phyloP scores from a whole-genome alignment of 2,113 vertebrate species.

The Hydrolagus affinis region DNA sequence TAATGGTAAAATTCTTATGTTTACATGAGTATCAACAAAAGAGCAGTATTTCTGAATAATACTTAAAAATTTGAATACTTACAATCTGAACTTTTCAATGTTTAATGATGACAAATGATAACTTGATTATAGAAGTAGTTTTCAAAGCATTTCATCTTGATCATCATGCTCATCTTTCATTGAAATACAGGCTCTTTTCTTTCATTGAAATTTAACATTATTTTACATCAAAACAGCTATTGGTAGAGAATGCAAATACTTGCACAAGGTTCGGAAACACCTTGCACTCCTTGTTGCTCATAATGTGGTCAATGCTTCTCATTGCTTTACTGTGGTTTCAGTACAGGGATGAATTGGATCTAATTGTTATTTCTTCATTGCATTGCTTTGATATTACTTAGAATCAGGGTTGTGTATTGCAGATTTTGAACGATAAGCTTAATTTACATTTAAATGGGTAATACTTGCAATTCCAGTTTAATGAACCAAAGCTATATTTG shows the following conservation, averaged over 20 bases:
- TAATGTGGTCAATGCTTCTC: not conserved
- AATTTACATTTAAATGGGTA: not conserved
- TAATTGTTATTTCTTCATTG: not conserved
- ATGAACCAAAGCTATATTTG: not conserved
- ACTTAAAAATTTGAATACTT: not conserved
- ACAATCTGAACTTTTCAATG: not conserved
- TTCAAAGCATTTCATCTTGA: not conserved
- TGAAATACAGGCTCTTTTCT: not conserved
- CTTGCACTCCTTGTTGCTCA: not conserved
- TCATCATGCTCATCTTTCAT: not conserved
- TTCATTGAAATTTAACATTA: not conserved
- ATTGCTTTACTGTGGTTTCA: not conserved
- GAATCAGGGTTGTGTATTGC: not conserved
- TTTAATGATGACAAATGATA: not conserved
- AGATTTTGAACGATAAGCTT: not conserved
- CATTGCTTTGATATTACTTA: not conserved
- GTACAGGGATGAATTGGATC: not conserved
- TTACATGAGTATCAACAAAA: conserved; percentile 20
- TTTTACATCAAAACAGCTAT: not conserved
- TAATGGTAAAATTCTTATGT: not conserved
- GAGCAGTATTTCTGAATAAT: conserved; percentile 28
- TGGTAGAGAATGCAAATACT: not conserved
- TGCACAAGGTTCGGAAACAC: not conserved
- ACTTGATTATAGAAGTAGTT: conserved; percentile 8
- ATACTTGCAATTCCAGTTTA: not conserved